Evolutionary conservation across 2,888 invertebrate species (phyloP), one percentile per base, ranked within the genome.

Genomic region (Acholoe squamosa): DNA sequence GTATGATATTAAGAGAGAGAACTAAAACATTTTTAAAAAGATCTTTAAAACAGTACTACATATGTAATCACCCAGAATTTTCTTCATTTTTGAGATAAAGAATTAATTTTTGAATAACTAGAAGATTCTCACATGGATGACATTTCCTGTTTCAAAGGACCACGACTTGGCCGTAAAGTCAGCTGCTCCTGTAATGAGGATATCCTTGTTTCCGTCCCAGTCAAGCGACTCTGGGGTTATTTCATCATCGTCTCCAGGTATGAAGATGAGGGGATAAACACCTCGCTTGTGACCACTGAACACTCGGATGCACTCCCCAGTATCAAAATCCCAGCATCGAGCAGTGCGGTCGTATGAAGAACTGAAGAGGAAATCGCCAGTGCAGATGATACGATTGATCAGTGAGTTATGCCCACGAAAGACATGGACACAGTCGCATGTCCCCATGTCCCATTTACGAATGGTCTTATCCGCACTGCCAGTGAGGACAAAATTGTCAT

Each of bases 381-480:
- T 96, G 92, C 96, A 95, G 54, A 96, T 95, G 92, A 96, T 94
- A 7, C 96, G 94, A 93, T 96, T 96, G 25, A 96, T 94, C 33
- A 96, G 94, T 0, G 96, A 95, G 12, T 93, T 94, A 93, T 96
- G 96, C 0, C 96, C 96, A 1, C 94, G 92, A 92, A 96, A 95
- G 31, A 96, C 94, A 90, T 95, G 94, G 51, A 96, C 93, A 92
- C 96, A 96, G 91, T 96, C 96, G 91, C 96, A 96, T 56, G 96
- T 96, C 92, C 95, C 95, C 92, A 96, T 96, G 93, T 96, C 96
- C 96, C 96, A 96, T 93, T 96, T 96, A 77, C 96, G 94, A 89
- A 96, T 94, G 3, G 96, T 96, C 90, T 94, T 94, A 93, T 96
- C 96, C 5, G 96, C 96, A 91, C 96, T 96, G 89, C 96, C 96